Evolutionary conservation across 2,113 vertebrate species (phyloP), one percentile per base, ranked within the genome.

Genomic region (Sylvilagus bachmani): DNA sequence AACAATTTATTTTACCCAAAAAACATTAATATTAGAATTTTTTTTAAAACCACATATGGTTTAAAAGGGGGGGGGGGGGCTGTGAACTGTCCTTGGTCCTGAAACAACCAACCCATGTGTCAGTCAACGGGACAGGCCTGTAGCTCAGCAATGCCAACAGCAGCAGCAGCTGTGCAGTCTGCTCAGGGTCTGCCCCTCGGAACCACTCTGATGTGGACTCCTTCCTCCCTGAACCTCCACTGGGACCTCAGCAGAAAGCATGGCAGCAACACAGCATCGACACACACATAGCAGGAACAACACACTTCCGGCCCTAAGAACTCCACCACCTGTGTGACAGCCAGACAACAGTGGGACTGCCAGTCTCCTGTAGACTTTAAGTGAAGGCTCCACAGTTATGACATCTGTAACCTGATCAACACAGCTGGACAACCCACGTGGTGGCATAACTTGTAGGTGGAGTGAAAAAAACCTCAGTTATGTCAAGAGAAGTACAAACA

Each of bases 391-490:
- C 66, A 16, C 17, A 22, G 9, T 58, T 83, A 3, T 64, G 17
- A 31, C 14, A 49, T 7, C 13, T 89, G 29, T 74, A 58, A 49
- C 14, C 58, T 87, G 31, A 19, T 36, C 29, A 0, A 0, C 66
- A 14, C 5, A 16, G 53, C 44, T 89, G 6, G 36, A 0, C 11
- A 33, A 6, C 36, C 1, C 11, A 38, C 12, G 19, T 0, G 1
- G 24, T 58, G 55, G 10, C 9, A 75, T 38, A 27, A 2, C 24
- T 44, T 25, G 7, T 5, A 21, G 2, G 21, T 49, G 22, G 19
- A 7, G 12, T 36, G 3, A 61, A 87, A 74, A 24, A 73, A 55
- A 21, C 21, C 6, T 55, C 55, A 58, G 16, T 64, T 84, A 17
- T 24, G 38, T 86, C 24, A 27, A n/a, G 9, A 5, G 5, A 83